Evolutionary conservation across 2,888 invertebrate genomes (phyloP), one percentile per base, ranked within the genome.

Genomic region (Crossocerus cetratus): DNA sequence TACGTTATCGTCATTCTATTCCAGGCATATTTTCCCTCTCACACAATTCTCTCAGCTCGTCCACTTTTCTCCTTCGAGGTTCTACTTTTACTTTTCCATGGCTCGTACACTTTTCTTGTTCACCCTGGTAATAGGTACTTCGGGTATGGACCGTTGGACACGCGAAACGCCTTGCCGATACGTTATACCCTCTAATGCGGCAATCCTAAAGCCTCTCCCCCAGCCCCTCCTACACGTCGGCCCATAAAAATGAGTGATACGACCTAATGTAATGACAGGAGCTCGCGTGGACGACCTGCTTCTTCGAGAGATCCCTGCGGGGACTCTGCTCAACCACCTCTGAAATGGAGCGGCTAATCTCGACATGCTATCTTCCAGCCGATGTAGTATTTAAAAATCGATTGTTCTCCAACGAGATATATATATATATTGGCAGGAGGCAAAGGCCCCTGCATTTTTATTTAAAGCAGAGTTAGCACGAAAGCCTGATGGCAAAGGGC

Each of bases 1-100:
- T 77, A 58, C 65, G 77, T 73, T 77, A 74, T 80, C 68, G 66
- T 63, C 22, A 42, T 60, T 23, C 43, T 60, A 61, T 64, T 59
- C 63, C 63, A 66, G 65, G 77, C 57, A 56, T 66, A 69, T 73
- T 77, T 75, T 65, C 57, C 44, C 49, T 23, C 49, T 32, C 13
- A 58, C 60, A 60, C 71, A 76, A 74, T 73, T 61, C 75, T 70
- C 21, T 49, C 63, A 65, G 60, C 69, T 67, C 72, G 66, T 71
- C 61, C 59, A 58, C 59, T 57, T 62, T 55, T 58, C 57, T 62
- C 63, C 62, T 49, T 53, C 55, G 57, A 60, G 44, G 20, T 62
- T 65, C 65, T 49, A 45, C 63, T 71, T 60, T 72, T 65, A 14
- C 23, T 16, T 18, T 55, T 59, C 61, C 45, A 45, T 45, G 49